Conservation (phyloP, 2,797 vertebrate genomes). For the Echeneis naucrates region DNA sequence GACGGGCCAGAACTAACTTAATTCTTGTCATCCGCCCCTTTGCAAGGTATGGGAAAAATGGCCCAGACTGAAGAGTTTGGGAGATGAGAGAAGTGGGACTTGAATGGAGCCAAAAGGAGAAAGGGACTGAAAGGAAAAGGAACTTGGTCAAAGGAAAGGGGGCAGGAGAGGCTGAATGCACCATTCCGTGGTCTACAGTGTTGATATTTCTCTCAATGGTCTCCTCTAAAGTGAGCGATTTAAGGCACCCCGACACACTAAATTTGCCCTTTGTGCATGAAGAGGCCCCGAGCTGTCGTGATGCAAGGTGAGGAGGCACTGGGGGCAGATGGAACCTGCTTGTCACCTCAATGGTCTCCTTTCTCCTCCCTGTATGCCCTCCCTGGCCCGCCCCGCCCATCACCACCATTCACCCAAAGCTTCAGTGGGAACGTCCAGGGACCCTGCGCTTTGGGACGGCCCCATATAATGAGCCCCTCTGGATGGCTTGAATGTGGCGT, state of each 20-base stretch:
- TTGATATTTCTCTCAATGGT: slow-evolving; percentile 88
- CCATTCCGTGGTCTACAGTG: slow-evolving; percentile 82
- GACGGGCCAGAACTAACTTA: slow-evolving; percentile 90
- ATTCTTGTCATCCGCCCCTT: slow-evolving; percentile 90
- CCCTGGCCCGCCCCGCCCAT: slow-evolving; percentile 80
- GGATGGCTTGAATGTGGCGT: slow-evolving; percentile 90
- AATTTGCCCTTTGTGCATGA: slow-evolving; percentile 88
- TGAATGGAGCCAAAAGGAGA: slow-evolving; percentile 85
- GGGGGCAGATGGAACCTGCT: slow-evolving; percentile 98
- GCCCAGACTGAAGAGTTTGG: slow-evolving; percentile 80
- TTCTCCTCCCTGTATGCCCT: slow-evolving; percentile 83
- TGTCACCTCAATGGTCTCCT: slow-evolving; percentile 91
- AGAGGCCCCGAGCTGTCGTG: slow-evolving; percentile 88
- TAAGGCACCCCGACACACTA: slow-evolving; percentile 87
- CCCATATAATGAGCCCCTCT: slow-evolving; percentile 92
- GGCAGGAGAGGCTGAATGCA: slow-evolving; percentile 84
- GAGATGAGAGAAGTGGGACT: slow-evolving; percentile 85
- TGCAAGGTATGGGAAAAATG: slow-evolving; percentile 91
- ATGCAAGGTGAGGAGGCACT: slow-evolving; percentile 94
- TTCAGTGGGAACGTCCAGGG: slow-evolving; percentile 93
- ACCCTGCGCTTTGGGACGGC: slow-evolving; percentile 88
- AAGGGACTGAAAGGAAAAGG: slow-evolving; percentile 83
- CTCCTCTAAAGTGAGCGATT: slow-evolving; percentile 88
- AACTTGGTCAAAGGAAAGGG: slow-evolving; percentile 86
- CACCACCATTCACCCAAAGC: slow-evolving; percentile 89